A percentile compares a stretch with the other conserved stretches of the same genome.
These are phyloP conservation scores for Mylabris sibirica DNA, from an alignment of 2,888 invertebrate species.

Conservation along the genomic window DNA sequence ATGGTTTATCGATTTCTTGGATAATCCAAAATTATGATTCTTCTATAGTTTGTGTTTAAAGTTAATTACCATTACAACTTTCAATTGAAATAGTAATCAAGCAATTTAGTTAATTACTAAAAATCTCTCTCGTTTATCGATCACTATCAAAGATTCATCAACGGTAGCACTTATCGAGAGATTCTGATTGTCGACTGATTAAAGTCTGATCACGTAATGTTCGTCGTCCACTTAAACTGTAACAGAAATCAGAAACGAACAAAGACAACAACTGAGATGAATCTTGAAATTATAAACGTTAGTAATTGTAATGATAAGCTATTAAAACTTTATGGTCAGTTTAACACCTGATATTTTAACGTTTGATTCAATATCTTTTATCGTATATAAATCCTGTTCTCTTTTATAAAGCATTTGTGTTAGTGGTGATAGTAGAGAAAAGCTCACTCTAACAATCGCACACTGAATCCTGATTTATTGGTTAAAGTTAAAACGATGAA, in stretches of 20 bases:
- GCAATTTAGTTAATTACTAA: not conserved
- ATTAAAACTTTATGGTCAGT: conserved; percentile 2
- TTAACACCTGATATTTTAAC: not conserved
- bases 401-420: not conserved
- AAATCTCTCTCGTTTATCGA: not conserved
- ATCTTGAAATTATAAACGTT: not conserved
- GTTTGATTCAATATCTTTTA: not conserved
- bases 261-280: not conserved
- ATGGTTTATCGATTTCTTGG: not conserved
- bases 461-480: conserved; percentile 4
- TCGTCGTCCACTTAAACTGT: not conserved
- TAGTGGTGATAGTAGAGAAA: not conserved
- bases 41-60: not conserved
- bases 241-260: not conserved
- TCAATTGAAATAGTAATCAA: not conserved
- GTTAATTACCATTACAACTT: not conserved
- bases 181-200: not conserved
- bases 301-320: not conserved
- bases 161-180: not conserved
- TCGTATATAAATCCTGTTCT: not conserved
- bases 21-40: not conserved
- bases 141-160: conserved; percentile 9
- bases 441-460: no score
- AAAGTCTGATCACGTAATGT: conserved; percentile 6
- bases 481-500: not conserved